phyloP scores from a whole-genome alignment of 2,797 vertebrate genomes.

The Psittacula echo region DNA sequence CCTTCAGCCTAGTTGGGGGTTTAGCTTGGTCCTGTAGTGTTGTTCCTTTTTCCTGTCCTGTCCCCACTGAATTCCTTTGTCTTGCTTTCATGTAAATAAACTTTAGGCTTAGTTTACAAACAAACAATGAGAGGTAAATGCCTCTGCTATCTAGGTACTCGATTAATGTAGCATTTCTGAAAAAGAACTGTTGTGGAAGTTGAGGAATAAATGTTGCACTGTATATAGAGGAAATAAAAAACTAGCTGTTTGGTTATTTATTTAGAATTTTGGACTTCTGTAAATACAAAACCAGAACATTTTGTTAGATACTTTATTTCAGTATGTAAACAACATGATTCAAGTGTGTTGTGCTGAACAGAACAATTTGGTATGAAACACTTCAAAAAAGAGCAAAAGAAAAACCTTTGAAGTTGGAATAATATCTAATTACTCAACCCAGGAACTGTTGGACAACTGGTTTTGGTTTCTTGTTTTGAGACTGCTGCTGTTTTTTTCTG shows the following conservation, averaged over 20 bases:
- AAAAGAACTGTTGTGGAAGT: background rate
- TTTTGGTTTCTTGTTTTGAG: constrained; percentile 15
- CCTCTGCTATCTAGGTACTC: background rate
- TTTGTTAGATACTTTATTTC: background rate
- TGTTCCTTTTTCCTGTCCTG: background rate
- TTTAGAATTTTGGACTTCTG: background rate
- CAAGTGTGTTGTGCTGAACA: background rate
- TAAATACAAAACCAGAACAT: background rate
- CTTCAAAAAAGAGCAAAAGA: background rate
- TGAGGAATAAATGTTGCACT: background rate
- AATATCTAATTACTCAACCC: background rate
- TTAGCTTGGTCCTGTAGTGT: background rate
- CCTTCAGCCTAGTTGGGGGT: background rate
- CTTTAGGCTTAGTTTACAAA: background rate
- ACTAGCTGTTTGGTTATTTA: background rate
- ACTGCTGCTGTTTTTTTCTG: background rate
- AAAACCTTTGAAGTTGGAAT: background rate
- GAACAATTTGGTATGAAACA: background rate
- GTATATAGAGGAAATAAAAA: background rate
- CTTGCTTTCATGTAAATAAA: background rate
- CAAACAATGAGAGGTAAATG: background rate
- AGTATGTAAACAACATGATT: background rate
- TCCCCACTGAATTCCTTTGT: background rate
- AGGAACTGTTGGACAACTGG: background rate
- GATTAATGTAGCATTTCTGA: background rate